Evolutionary conservation across 2,797 vertebrate genomes (phyloP).

Genomic region (Falco columbarius): DNA sequence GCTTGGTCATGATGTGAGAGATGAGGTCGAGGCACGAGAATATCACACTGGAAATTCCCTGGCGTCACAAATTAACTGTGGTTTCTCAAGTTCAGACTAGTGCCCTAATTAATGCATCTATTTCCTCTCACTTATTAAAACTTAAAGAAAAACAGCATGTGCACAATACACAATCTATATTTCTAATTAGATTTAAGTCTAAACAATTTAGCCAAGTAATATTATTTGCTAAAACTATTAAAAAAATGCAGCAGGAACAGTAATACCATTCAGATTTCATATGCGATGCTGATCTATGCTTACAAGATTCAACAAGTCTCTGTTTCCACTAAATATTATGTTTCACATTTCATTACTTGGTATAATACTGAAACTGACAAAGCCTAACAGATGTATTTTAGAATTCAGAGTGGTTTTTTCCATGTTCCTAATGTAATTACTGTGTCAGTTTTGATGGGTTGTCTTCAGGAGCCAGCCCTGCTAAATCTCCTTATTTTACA

Average conservation of each 20-base stretch:
- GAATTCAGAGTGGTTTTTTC: background rate
- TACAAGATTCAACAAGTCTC: background rate
- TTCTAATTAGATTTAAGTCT: background rate
- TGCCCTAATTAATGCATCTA: conserved; percentile 1
- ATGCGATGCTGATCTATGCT: background rate
- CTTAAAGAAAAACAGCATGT: background rate
- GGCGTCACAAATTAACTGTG: background rate
- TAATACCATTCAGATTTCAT: background rate
- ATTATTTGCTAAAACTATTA: background rate
- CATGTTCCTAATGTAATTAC: background rate
- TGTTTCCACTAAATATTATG: conserved; percentile 28
- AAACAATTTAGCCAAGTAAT: background rate
- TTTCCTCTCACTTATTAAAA: conserved; percentile 2
- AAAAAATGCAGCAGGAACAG: background rate
- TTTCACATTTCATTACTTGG: conserved; percentile 27
- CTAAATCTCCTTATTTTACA: background rate
- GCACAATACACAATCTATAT: background rate
- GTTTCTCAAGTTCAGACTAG: conserved; percentile 16
- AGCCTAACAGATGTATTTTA: conserved; percentile 28
- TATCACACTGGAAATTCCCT: conserved; percentile 31
- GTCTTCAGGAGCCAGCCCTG: background rate
- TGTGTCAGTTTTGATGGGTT: background rate
- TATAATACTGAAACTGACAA: background rate
- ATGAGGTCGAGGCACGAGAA: background rate
- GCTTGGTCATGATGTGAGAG: background rate